Evolutionary conservation across 2,797 vertebrate species (phyloP).

Genomic region (Florisuga fusca): DNA sequence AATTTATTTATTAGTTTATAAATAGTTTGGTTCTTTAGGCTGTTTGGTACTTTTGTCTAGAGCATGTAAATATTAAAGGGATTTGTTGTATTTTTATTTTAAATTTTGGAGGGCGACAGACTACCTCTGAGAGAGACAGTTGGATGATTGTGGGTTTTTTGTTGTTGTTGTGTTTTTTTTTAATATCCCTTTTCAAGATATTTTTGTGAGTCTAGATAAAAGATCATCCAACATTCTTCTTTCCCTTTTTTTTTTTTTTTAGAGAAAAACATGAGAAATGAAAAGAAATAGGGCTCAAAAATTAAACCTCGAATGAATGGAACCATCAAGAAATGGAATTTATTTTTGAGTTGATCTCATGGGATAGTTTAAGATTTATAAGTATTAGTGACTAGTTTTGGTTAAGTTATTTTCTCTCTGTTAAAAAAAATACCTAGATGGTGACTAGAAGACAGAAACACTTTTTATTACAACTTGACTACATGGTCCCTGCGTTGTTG

Average conservation of each 20-base stretch:
- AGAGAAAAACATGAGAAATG: not conserved
- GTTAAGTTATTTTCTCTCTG: not conserved
- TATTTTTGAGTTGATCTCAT: not conserved
- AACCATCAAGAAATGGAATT: not conserved
- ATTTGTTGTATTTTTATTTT: not conserved
- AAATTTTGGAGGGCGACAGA: fast-evolving
- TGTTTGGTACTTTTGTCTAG: not conserved
- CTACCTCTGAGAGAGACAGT: fast-evolving
- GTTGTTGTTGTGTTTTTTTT: not conserved
- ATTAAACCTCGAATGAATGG: not conserved
- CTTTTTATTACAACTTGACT: not conserved
- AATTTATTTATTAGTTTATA: fast-evolving
- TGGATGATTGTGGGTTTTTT: not conserved
- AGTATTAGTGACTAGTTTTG: not conserved
- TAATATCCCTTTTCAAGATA: fast-evolving
- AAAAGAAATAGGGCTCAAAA: not conserved
- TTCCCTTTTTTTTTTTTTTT: not conserved
- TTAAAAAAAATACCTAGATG: not conserved
- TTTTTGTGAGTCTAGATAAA: not conserved
- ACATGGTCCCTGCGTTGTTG: not conserved
- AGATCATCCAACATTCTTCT: not conserved
- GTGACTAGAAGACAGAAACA: not conserved
- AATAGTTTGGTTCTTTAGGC: not conserved
- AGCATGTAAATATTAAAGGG: too few species aligned
- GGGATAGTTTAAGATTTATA: not conserved